A percentile compares a stretch with the other conserved stretches of the same genome.
Evolutionary conservation across 2,888 invertebrate species (phyloP).

Genomic region (Agonum fuliginosum): DNA sequence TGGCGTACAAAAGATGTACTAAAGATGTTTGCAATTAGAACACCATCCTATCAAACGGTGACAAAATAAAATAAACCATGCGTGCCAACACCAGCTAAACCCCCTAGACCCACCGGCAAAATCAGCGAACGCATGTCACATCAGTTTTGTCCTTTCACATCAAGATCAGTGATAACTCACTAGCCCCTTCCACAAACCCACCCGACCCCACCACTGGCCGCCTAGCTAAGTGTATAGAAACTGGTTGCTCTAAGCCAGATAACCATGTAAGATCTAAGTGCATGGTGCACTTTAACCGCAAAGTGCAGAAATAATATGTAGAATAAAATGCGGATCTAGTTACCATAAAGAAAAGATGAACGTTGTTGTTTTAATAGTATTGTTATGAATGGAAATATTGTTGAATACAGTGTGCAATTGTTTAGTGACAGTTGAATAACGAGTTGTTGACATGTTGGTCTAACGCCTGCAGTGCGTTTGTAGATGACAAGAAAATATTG

Average conservation of each 20-base stretch:
- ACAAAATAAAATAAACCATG: too few species aligned
- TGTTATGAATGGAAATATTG: not conserved
- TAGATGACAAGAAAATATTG: not conserved
- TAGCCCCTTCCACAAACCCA: not conserved
- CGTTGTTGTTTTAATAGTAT: too few species aligned
- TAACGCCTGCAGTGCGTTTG: constrained; percentile 35
- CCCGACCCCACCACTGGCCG: constrained; percentile 3
- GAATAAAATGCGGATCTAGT: too few species aligned
- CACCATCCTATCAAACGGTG: too few species aligned
- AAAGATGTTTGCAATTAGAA: too few species aligned
- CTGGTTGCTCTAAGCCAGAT: constrained; percentile 28
- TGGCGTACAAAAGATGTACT: too few species aligned
- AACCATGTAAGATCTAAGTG: constrained; percentile 1
- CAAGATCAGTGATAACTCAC: constrained; percentile 33
- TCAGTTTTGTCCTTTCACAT: constrained; percentile 21
- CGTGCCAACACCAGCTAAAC: too few species aligned
- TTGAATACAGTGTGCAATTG: not conserved
- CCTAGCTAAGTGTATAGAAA: constrained; percentile 20
- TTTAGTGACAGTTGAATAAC: constrained; percentile 10
- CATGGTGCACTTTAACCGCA: constrained; percentile 12
- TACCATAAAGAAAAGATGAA: too few species aligned
- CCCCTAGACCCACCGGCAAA: not conserved
- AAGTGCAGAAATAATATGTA: too few species aligned
- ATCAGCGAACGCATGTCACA: not conserved
- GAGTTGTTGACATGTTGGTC: constrained; percentile 7